Evolutionary conservation across 2,888 invertebrate species (phyloP), one percentile per base, ranked within the genome.

Genomic region (Harpalus rufipes): DNA sequence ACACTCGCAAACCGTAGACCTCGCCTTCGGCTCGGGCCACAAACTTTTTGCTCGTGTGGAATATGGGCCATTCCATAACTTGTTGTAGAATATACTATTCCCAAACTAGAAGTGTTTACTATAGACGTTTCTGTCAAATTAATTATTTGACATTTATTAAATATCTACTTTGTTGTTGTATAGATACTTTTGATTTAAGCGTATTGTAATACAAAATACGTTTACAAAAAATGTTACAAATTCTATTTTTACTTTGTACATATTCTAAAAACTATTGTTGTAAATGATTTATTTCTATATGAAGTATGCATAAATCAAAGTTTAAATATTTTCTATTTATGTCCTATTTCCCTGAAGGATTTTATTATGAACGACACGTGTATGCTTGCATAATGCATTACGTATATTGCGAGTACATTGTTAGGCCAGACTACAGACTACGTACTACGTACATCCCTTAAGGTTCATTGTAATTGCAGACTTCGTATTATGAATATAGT

Each of bases 371-470:
- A 51, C 44, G 44, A 51, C 44, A 51, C 44, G 44, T 51, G 44
- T 51, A 51, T 51, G 32, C 44, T 51, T 51, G 44, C 44, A 51
- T 51, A 51, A 51, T 51, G 44, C 44, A 51, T 51, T 51, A 51
- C 12, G 44, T 51, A 51, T 51, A 51, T 51, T 14, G 59, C 18
- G 8, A 59, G 59, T 59, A 59, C 59, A 59, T 59, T 59, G 59
- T 59, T 12, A 59, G 59, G n/a, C 8, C 59, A 16, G 14, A 59
- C 59, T 59, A 8, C 16, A 59, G 18, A 7, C 18, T 59, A 56
- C 59, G n/a, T 59, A 7, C 18, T 59, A 56, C 59, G n/a, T 59
- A 59, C 59, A 59, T 59, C 59, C 59, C 59, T 59, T 59, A 14
- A n/a, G 14, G 59, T 59, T 59, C 59, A 59, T 59, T 59, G 59